Evolutionary conservation across 2,888 invertebrate species (phyloP).

Genomic region (Andrena bicolor): DNA sequence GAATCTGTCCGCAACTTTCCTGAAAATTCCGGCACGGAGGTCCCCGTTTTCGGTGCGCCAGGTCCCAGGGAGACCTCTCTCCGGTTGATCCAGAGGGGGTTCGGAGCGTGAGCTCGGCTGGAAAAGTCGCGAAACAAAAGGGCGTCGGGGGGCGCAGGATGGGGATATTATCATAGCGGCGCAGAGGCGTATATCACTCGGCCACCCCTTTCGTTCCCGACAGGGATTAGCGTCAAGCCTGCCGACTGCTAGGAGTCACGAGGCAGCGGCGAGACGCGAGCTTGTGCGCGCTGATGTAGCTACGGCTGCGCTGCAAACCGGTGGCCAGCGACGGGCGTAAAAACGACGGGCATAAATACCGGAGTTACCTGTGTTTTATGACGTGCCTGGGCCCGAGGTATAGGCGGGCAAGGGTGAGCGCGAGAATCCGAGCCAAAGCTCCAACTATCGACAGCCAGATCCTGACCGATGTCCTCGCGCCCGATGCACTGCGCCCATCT

Average conservation of each 20-base stretch:
- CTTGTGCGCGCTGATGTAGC: constrained; percentile 50
- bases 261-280: constrained; percentile 67
- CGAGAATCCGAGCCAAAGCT: constrained; percentile 76
- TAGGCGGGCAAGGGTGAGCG: constrained; percentile 64
- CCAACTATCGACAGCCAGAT: constrained; percentile 82
- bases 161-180: constrained; percentile 83
- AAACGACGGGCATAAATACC: constrained; percentile 83
- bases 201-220: constrained; percentile 80
- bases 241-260: constrained; percentile 70
- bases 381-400: constrained; percentile 69
- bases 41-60: neutral
- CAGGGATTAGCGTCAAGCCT: constrained; percentile 84
- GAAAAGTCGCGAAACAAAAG: constrained; percentile 54
- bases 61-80: neutral
- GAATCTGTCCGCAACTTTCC: too few relatives aligned
- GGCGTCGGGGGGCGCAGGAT: constrained; percentile 53
- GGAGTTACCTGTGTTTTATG: constrained; percentile 85
- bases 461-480: constrained; percentile 82
- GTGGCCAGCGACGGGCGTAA: constrained; percentile 73
- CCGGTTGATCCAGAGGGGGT: neutral
- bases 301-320: constrained; percentile 51
- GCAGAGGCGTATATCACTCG: constrained; percentile 83
- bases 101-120: neutral
- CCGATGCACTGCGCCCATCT: constrained; percentile 64
- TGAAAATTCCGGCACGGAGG: too few relatives aligned